Base-by-base conservation (phyloP, 2,113 vertebrate species). In the Pithys albifrons region DNA sequence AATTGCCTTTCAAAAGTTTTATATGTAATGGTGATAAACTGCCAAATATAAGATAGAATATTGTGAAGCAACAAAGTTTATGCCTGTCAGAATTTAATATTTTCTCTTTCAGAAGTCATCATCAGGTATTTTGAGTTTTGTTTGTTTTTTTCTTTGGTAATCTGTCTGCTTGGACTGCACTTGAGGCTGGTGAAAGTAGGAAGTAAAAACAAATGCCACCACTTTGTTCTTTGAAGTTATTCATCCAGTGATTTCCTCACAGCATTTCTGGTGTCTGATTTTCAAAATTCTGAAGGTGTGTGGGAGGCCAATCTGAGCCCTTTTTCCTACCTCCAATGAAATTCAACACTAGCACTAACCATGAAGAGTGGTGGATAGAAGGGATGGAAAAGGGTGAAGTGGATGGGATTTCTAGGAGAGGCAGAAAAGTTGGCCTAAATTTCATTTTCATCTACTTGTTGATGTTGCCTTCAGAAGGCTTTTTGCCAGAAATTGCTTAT, bases 301-400 rank as follows among this genome's bases (percentile, higher is more conserved):
- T n/a, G 19, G 18, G 52, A 87, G 9, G 31, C 15, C 16, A 80
- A 1, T 18, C 19, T 49, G 52, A 80, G 4, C 29, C 10, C 4
- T 43, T 83, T 55, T 61, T 31, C 23, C 39, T 62, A 5, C 8
- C 7, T 74, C 22, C 0, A 0, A 6, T 58, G 10, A 27, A 71
- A 75, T 71, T 66, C 74, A 76, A 6, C 35, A 71, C 31, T 43
- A 67, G 8, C 25, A 57, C 15, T 19, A 57, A 22, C 11, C 10
- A 10, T 46, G 35, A 66, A 84, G 20, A 6, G 5, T 18, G 14
- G 22, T 71, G 23, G 20, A 35, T 24, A 2, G 14, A 9, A 80
- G 7, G 33, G 27, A 71, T 2, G 19, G 12, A 10, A 62, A 71
- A 3, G 4, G 14, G 6, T 57, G 16, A 65, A 62, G 37, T n/a